Percentiles rank a stretch among this genome's conserved stretches.
phyloP scores from a whole-genome alignment of 2,113 vertebrate species.

The Cacatua alba region DNA sequence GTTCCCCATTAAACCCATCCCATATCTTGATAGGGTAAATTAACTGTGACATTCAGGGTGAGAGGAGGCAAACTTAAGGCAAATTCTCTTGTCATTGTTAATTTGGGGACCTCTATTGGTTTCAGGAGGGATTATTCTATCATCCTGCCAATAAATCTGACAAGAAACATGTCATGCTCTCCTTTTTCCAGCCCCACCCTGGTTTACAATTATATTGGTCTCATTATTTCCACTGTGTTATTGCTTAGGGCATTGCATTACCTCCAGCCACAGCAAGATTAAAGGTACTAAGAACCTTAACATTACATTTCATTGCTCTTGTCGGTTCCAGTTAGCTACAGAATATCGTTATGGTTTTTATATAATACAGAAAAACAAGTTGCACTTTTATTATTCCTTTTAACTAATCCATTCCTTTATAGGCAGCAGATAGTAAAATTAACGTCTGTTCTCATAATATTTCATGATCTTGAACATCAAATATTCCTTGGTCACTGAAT shows the following conservation, averaged over 20 bases:
- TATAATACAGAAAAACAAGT: background rate
- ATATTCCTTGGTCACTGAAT: background rate
- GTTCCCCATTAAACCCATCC: background rate
- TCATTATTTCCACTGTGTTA: background rate
- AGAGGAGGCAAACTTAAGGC: background rate
- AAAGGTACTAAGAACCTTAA: background rate
- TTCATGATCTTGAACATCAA: conserved; percentile 35
- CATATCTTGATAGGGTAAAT: background rate
- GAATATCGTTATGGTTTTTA: background rate
- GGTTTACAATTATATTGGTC: background rate
- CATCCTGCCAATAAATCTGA: background rate
- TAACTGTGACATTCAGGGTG: background rate
- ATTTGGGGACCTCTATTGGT: background rate
- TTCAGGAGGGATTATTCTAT: background rate
- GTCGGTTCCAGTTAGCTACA: background rate
- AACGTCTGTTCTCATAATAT: background rate
- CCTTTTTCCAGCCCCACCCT: background rate
- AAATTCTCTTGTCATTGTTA: background rate
- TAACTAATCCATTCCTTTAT: background rate
- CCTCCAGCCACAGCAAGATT: background rate
- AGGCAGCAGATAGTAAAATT: conserved; percentile 1
- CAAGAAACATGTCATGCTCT: background rate
- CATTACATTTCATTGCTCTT: background rate
- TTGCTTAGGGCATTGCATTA: background rate
- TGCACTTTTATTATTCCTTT: background rate